Evolutionary conservation across 2,113 vertebrate species (phyloP), one percentile per base, ranked within the genome.

Genomic region (Protobothrops flavoviridis): DNA sequence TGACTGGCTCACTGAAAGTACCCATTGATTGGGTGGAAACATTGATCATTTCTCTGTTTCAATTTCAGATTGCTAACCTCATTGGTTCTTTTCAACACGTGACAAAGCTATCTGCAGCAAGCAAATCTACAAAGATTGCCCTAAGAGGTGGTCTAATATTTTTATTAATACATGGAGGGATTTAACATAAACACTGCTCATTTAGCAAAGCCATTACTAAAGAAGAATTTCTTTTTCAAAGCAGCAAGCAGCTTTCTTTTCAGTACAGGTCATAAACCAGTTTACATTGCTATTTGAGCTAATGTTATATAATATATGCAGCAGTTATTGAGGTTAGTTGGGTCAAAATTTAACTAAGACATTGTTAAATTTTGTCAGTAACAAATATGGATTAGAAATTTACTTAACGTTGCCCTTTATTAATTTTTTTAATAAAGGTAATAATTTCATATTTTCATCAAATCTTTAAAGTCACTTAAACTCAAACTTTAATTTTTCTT

Each of bases 371-470:
- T n/a, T 50, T 39, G 10, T 55, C 6, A 55, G 43, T 61, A 61
- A 45, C 56, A 23, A 26, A 17, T 59, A 26, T 29, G n/a, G 88
- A 10, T 8, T 53, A 6, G 48, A 69, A 85, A 55, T 26, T 85
- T 24, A 23, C 17, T 74, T 7, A 53, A 5, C 33, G 45, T 39
- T 91, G 74, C 4, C 89, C 50, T 29, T 23, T 33, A 29, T 12
- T 91, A 45, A 61, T 4, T 64, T 56, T 88, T 94, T 88, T 86
- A n/a, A 50, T 92, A 93, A 43, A 90, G 87, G 48, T 88, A 91
- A 93, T 94, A 95, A 93, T 52, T 55, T 93, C 74, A 64, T 43
- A 88, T 89, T 21, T 29, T 88, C 86, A 94, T 93, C 45, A 74
- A 24, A 91, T 64, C 43, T 85, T 81, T 88, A 85, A 43, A 91